Evolutionary conservation across 2,797 vertebrate genomes (phyloP).

Genomic region (Microctenopoma stevenorrisi): DNA sequence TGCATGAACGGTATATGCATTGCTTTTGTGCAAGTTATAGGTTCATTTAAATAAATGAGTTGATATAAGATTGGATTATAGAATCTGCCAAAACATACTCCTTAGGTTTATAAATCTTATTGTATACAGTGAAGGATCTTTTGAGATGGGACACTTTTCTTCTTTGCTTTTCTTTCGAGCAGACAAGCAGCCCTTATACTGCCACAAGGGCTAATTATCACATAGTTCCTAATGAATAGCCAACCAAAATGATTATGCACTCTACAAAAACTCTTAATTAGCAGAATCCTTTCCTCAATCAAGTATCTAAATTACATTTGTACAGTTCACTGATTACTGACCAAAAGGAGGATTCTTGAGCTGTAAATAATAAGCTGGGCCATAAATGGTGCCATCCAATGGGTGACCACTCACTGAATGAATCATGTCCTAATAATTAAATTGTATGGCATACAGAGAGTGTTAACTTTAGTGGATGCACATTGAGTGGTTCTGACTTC

Average conservation of each 20-base stretch:
- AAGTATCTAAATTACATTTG: conserved; percentile 83
- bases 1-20: too few relatives aligned
- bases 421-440: conserved; percentile 86
- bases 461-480: conserved; percentile 81
- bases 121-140: conserved; percentile 47
- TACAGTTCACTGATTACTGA: conserved; percentile 83
- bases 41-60: too few relatives aligned
- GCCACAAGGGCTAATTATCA: conserved; percentile 77
- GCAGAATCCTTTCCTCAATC: conserved; percentile 78
- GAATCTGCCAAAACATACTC: not conserved
- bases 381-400: conserved; percentile 79
- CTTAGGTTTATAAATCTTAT: conserved; percentile 28
- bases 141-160: conserved; percentile 50
- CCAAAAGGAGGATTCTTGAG: conserved; percentile 75
- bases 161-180: conserved; percentile 64
- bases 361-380: conserved; percentile 72
- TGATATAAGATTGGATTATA: conserved; percentile 13
- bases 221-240: conserved; percentile 82
- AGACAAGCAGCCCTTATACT: conserved; percentile 66
- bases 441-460: conserved; percentile 80
- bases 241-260: conserved; percentile 79
- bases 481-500: conserved; percentile 85
- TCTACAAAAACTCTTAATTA: conserved; percentile 82
- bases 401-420: conserved; percentile 81
- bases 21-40: too few relatives aligned